phyloP scores from a whole-genome alignment of 2,888 invertebrate species.

The Lasioglossum marginatum region DNA sequence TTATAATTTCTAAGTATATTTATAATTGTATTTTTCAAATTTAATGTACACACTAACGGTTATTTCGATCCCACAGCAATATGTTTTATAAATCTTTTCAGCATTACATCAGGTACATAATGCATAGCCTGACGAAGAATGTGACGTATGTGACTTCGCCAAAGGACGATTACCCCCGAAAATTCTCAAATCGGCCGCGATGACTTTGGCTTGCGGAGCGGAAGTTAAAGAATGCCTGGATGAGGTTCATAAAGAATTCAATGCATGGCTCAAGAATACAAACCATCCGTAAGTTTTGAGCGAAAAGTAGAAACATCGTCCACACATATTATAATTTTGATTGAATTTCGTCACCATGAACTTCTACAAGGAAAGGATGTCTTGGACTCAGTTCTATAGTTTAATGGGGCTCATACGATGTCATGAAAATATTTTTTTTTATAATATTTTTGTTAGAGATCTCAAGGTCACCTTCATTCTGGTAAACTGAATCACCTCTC shows the following conservation, averaged over 20 bases:
- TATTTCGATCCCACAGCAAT: neutral
- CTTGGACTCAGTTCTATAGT: too few relatives aligned
- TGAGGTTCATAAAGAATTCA: slow-evolving; percentile 79
- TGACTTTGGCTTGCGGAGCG: slow-evolving; percentile 89
- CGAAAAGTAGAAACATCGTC: neutral
- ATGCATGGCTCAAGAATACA: slow-evolving; percentile 12
- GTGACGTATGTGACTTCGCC: slow-evolving; percentile 70
- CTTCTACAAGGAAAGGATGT: too few relatives aligned
- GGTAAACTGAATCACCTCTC: too few relatives aligned
- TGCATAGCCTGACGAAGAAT: neutral
- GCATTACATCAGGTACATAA: slow-evolving; percentile 27
- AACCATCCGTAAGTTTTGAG: slow-evolving; percentile 23
- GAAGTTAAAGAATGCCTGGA: slow-evolving; percentile 87
- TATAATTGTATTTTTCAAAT: neutral
- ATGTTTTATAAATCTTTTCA: slow-evolving; percentile 25
- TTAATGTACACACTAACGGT: too few relatives aligned
- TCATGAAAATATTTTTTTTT: too few relatives aligned
- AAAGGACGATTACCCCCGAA: slow-evolving; percentile 86
- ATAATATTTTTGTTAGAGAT: too few relatives aligned
- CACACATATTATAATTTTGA: neutral
- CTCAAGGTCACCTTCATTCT: too few relatives aligned
- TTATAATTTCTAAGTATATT: too few relatives aligned
- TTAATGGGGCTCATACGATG: too few relatives aligned
- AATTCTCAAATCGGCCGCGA: slow-evolving; percentile 87
- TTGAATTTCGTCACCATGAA: too few relatives aligned